Evolutionary conservation across 1,140 invertebrate genomes (phyloP), one percentile per base, ranked within the genome.

Genomic region (Saccostrea glomerata): DNA sequence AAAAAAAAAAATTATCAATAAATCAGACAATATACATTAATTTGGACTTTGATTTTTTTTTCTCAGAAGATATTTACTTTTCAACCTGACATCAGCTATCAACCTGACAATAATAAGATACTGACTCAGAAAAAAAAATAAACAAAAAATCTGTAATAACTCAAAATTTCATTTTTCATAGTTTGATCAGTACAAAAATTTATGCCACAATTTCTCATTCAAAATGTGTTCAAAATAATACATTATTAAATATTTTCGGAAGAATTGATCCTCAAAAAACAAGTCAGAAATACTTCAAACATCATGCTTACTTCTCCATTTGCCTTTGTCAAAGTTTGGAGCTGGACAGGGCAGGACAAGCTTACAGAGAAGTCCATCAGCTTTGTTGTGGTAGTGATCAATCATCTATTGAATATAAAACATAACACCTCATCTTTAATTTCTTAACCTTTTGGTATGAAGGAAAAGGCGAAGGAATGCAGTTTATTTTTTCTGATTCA

Each of bases 351-450:
- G 92, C 40, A 83, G 73, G 3, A 89, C 91, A 20, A 95, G 89
- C 89, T 94, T 94, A 89, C 94, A 94, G 2, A 94, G 88, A 56
- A 95, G 91, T 30, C 95, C 95, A 90, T 95, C 95, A 82, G 92
- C 88, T 87, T 94, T 94, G 89, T 94, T 94, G 89, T 95, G 94
- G 87, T 95, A 95, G 88, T 95, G 94, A 85, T 95, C 95, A 63
- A 95, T 92, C 89, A 95, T 88, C 94, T 95, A 89, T 70, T 91
- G 89, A 40, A 77, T 23, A 54, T 9, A 84, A 7, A 25, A 77
- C 5, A n/a, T 77, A 12, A 30, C 70, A 15, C 13, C 25, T 36
- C 30, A 40, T 55, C 40, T 25, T 23, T 54, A 55, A 84, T 47
- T 47, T 47, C 1, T 47, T 47, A 47, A 47, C 2, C 9, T 47